Evolutionary conservation across 1,140 invertebrate species (phyloP), one percentile per base, ranked within the genome.

Genomic region (Scaptomyza montana): DNA sequence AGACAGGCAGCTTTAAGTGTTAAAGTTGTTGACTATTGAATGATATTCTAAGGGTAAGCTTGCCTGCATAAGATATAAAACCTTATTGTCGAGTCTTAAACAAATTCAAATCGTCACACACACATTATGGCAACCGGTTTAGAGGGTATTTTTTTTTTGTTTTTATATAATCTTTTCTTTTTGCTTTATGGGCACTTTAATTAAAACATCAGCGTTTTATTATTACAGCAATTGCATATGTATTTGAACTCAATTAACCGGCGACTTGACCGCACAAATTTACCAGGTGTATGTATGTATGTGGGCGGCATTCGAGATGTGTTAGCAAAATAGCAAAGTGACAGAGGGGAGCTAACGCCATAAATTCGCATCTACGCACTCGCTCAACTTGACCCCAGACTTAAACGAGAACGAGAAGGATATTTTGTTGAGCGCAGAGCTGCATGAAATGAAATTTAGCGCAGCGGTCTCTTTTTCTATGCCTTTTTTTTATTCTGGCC

Each of bases 371-470:
- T 16, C 73, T 67, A 80, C 74, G 62, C 62, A 85, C 63, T 57
- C 54, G 63, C 60, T 85, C 78, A 86, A 80, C 81, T 86, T 85
- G 80, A 86, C 80, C 81, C 80, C 77, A 65, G 39, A 43, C n/a
- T 12, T 5, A 8, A 5, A 43, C n/a, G 39, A 54, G 60, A 33
- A 51, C 55, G 62, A 51, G 28, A 57, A 56, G 55, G 55, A 49
- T 47, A 59, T 66, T 36, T 43, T 66, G 54, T 66, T 30, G 62
- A 47, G 56, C 65, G 69, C 80, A 85, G 62, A 59, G 81, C 81
- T 85, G 80, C 80, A 85, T 85, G 77, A 85, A 85, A 85, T 86
- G 77, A 85, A 85, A 86, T 85, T 85, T 77, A 86, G 80, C 81
- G 74, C 80, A 80, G 77, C 80, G 81, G 60, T 49, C 79, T 68